These are phyloP conservation scores for Tryphoninae sp. DNA, from an alignment of 2,888 invertebrate genomes.

Conservation along the genomic window DNA sequence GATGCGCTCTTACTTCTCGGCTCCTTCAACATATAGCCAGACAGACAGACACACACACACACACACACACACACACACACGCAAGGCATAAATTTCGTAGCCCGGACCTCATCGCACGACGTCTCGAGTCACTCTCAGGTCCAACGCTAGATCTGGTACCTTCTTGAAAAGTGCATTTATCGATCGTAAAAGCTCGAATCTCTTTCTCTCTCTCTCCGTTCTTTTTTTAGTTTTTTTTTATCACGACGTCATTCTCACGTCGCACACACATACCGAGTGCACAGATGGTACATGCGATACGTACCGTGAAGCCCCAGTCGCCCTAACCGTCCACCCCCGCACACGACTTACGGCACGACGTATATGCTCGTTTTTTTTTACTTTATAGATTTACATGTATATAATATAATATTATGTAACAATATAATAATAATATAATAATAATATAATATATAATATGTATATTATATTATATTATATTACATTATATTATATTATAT, in stretches of 20 bases:
- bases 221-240: conserved; percentile 24
- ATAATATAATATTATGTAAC: too few species aligned
- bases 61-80: neutral
- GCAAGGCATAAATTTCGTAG: neutral
- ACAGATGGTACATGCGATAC: conserved; percentile 2
- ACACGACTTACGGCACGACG: conserved; percentile 16
- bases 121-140: conserved; percentile 45
- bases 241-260: conserved; percentile 56
- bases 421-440: too few species aligned
- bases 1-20: conserved; percentile 24
- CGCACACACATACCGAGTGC: neutral
- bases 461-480: too few species aligned
- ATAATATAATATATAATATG: too few species aligned
- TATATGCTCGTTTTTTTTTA: too few species aligned
- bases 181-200: conserved; percentile 60
- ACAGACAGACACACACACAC: neutral
- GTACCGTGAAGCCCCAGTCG: conserved; percentile 32
- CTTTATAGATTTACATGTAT: too few species aligned
- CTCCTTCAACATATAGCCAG: neutral
- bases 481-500: too few species aligned
- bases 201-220: conserved; percentile 40
- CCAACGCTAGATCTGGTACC: conserved; percentile 48
- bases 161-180: conserved; percentile 64
- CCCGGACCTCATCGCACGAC: neutral
- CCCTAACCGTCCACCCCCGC: conserved; percentile 17